Base-by-base conservation (phyloP, 2,888 invertebrate genomes). In the Toxonevra muliebris region DNA sequence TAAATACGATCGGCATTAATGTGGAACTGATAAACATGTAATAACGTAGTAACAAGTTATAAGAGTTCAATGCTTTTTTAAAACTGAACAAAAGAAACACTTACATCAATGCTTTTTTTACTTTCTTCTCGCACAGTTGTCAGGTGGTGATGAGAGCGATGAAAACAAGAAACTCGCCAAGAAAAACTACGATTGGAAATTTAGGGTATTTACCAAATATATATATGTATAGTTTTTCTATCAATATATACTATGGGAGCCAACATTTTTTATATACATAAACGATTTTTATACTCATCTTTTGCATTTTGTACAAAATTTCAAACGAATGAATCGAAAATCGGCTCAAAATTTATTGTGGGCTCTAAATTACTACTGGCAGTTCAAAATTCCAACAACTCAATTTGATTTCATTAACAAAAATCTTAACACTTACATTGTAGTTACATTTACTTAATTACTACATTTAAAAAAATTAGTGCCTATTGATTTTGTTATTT, bases 181-280 rank as follows among this genome's bases (percentile, higher is more conserved):
- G 79, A 85, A 85, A 84, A 85, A 85, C 85, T 84, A 84, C 86
- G 87, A 87, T 83, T 87, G 87, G 87, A 87, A 87, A 86, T 87
- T 87, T 86, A 86, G 87, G 87, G 87, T 87, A 87, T 85, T 81
- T 82, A 80, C 77, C 74, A 73, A 65, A 66, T 66, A 57, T 61
- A 57, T 61, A 66, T 61, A 67, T 70, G 65, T 55, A 60, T 65
- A 58, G 65, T 57, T 59, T 62, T 15, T 30, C 15, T 30, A 13
- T 40, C n/a, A 57, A 57, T 41, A 13, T 15, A 30, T 57, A 40
- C 15, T n/a, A 40, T 12, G 43, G 42, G 30, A 50, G 50, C 17
- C 41, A 52, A 50, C 61, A 12, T 52, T 61, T 20, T 42, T 19
- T 5, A 59, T 20, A 59, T 59, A 60, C 30, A 43, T 60, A 42